Conservation (phyloP, 2,113 vertebrate genomes). For the Romanogobio albipinnatus region DNA sequence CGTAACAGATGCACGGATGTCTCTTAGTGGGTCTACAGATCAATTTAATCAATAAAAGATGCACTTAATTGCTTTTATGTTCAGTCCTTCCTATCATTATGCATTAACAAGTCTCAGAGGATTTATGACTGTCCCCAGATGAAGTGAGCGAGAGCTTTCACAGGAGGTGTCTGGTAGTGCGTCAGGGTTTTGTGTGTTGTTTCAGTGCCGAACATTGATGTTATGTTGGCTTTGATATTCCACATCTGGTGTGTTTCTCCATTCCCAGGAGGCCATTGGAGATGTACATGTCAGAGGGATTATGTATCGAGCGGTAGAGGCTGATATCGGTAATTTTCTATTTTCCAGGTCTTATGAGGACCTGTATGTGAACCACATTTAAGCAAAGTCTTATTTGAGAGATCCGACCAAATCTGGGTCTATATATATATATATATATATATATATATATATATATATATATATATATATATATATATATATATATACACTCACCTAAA, state of each 20-base stretch:
- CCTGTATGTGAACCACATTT: too few species aligned
- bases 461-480: too few species aligned
- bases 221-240: constrained; percentile 41
- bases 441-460: too few species aligned
- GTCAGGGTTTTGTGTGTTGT: not conserved
- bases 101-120: constrained; percentile 19
- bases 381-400: not conserved
- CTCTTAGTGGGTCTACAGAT: not conserved
- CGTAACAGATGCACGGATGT: not conserved
- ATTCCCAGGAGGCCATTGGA: constrained; percentile 88
- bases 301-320: constrained; percentile 95
- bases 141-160: constrained; percentile 35
- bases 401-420: not conserved
- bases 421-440: too few species aligned
- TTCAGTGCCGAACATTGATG: constrained; percentile 23
- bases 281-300: constrained; percentile 97
- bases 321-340: constrained; percentile 86
- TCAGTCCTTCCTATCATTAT: not conserved
- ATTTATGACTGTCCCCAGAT: not conserved
- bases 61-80: not conserved
- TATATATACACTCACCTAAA: too few species aligned
- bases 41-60: not conserved
- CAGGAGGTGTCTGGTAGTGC: constrained; percentile 22
- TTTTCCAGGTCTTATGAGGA: not conserved
- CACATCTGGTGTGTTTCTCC: constrained; percentile 55